These are phyloP conservation scores for Coreius guichenoti DNA, from an alignment of 2,797 vertebrate species.

Conservation along the genomic window DNA sequence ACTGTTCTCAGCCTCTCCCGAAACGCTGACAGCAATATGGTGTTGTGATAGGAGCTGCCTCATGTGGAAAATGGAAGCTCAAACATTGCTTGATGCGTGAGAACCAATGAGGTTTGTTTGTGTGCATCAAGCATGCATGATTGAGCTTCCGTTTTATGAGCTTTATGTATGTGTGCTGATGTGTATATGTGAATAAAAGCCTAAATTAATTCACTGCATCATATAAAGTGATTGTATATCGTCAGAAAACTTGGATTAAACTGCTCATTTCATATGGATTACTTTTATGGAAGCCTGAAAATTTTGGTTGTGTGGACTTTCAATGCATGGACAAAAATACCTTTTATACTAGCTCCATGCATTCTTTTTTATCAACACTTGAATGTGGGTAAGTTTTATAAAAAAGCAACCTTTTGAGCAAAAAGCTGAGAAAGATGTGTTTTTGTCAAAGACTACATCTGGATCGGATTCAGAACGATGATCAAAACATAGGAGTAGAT, in stretches of 20 bases:
- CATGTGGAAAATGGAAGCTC: neutral
- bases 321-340: neutral
- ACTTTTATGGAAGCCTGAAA: neutral
- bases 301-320: neutral
- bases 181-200: neutral
- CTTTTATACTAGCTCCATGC: too few species aligned
- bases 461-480: too few species aligned
- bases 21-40: neutral
- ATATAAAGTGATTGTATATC: neutral
- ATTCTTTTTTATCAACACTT: too few species aligned
- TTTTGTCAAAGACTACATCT: too few species aligned
- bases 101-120: neutral
- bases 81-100: neutral
- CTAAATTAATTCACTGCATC: neutral
- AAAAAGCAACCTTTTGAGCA: too few species aligned
- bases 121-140: neutral
- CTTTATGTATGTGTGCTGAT: neutral
- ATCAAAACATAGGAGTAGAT: too few species aligned
- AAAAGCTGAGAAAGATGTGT: too few species aligned
- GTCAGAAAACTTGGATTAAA: neutral
- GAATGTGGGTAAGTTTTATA: too few species aligned
- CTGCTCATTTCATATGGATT: neutral
- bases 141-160: neutral
- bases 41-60: neutral
- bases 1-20: neutral